phyloP scores from a whole-genome alignment of 2,888 invertebrate species.

The Actias luna region DNA sequence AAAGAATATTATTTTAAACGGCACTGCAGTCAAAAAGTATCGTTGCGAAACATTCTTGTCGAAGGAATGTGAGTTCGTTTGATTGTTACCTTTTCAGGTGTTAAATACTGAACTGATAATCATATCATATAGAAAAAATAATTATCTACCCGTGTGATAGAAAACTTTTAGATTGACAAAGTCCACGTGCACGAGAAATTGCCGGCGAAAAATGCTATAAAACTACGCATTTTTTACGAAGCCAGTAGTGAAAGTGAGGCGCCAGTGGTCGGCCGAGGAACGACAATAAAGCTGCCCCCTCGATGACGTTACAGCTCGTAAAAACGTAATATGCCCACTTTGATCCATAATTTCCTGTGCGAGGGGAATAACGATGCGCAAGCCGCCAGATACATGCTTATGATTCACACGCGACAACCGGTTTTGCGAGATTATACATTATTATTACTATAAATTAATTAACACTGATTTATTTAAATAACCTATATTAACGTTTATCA shows the following conservation, averaged over 20 bases:
- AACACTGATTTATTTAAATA: too few relatives aligned
- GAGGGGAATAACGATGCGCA: constrained; percentile 3
- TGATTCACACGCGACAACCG: not conserved
- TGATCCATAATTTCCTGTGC: not conserved
- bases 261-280: not conserved
- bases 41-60: too few relatives aligned
- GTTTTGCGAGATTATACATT: not conserved
- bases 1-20: too few relatives aligned
- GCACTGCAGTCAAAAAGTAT: too few relatives aligned
- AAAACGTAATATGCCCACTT: not conserved
- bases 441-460: not conserved
- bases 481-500: not conserved
- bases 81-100: too few relatives aligned
- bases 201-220: too few relatives aligned
- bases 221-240: not conserved
- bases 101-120: too few relatives aligned
- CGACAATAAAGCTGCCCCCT: not conserved
- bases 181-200: too few relatives aligned
- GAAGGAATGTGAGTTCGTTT: too few relatives aligned
- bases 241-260: not conserved
- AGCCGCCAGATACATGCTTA: not conserved
- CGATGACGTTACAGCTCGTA: not conserved
- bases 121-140: too few relatives aligned
- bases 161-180: too few relatives aligned
- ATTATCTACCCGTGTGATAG: too few relatives aligned